These are phyloP conservation scores for Mythimna albipuncta DNA, from an alignment of 2,888 invertebrate genomes.

Conservation along the genomic window DNA sequence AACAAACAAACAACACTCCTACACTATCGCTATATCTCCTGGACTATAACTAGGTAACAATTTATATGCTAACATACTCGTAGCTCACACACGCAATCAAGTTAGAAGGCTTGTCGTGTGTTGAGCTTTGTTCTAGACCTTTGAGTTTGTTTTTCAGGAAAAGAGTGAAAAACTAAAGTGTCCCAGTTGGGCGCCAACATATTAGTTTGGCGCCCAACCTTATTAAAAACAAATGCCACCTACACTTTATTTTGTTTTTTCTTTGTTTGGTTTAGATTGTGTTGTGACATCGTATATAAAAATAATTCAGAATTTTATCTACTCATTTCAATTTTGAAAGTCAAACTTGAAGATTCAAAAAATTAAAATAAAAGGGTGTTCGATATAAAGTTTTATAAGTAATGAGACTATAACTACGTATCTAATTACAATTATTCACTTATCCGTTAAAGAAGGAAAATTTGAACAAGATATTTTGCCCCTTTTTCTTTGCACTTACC, in stretches of 20 bases:
- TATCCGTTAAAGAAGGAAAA: no score
- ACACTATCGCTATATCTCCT: conserved; percentile 47
- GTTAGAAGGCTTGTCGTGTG: conserved; percentile 64
- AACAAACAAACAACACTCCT: conserved; percentile 58
- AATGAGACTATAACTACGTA: no score
- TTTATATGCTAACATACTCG: conserved; percentile 70
- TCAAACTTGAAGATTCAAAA: neutral
- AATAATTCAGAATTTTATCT: neutral
- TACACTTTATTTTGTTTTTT: neutral
- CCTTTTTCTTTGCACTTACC: no score
- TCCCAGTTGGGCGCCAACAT: conserved; percentile 21
- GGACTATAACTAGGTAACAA: conserved; percentile 59
- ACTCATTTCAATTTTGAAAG: neutral
- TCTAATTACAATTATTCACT: no score
- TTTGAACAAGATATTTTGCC: neutral
- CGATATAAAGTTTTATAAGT: neutral
- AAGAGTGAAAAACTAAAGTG: neutral
- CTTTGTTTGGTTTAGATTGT: neutral
- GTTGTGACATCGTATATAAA: neutral
- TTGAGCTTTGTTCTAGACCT: conserved; percentile 51
- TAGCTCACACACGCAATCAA: conserved; percentile 69
- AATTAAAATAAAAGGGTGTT: neutral
- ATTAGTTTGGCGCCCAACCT: conserved; percentile 15
- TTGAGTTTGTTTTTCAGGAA: conserved; percentile 16
- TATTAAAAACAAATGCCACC: no score